Evolutionary conservation across 2,113 vertebrate species (phyloP), one percentile per base, ranked within the genome.

Genomic region (Suricata suricatta): DNA sequence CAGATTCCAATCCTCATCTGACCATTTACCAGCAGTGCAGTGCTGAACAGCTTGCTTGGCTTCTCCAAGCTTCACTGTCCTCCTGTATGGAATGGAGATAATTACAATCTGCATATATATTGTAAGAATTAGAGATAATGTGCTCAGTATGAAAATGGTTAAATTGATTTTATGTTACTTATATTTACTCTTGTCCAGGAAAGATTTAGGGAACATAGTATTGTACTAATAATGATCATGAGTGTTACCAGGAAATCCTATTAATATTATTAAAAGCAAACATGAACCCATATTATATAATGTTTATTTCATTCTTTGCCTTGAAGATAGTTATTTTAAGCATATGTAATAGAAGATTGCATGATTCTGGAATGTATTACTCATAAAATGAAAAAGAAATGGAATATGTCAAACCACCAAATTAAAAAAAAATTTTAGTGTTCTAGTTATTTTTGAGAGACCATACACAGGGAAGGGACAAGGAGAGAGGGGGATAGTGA

Each of bases 301-400:
- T 74, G 31, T 92, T 64, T 29, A 52, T 92, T 96, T 92, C 17
- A 77, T 95, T 52, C 38, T 82, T 91, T 83, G 79, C 29, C 7
- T 77, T 89, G 79, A 77, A 94, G 23, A 88, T 74, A 84, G 76
- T 95, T 95, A 80, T 91, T 93, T 97, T 91, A 88, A 93, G 44
- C 0, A 80, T 68, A 54, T 52, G 4, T 92, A 80, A 25, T 87
- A 91, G 19, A 81, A 85, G 54, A 57, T 66, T 23, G 71, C 23
- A 50, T 85, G 52, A 85, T 84, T 54, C 33, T 81, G 38, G 7
- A 57, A 76, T 69, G 7, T 35, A 72, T 66, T 92, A 69, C 29
- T 93, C 80, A 57, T 63, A 95, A 95, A 97, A 63, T 84, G 69
- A 72, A 64, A 60, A 79, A 80, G 57, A 91, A 80, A 77, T 86